These are phyloP conservation scores for Motacilla alba DNA, from an alignment of 2,113 vertebrate genomes.

Conservation along the genomic window DNA sequence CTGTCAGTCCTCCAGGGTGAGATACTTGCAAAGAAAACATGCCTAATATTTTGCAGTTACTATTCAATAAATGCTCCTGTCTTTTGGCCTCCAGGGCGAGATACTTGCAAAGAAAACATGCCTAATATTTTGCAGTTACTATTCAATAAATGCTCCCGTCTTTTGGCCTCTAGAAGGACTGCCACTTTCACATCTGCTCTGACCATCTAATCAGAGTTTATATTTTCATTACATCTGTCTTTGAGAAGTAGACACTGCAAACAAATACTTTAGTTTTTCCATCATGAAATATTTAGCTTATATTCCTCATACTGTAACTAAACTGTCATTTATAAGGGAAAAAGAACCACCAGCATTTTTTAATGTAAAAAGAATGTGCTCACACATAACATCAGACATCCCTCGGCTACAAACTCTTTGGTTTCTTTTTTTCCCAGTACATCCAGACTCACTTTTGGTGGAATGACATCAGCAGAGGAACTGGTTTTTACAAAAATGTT, in stretches of 20 bases:
- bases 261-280: background rate
- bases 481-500: background rate
- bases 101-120: slow-evolving; percentile 44
- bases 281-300: background rate
- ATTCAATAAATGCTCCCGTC: background rate
- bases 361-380: background rate
- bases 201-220: background rate
- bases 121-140: background rate
- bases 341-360: background rate
- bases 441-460: background rate
- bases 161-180: background rate
- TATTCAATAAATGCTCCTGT: background rate
- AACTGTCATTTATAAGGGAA: background rate
- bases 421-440: background rate
- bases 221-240: slow-evolving; percentile 24
- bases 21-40: slow-evolving; percentile 43
- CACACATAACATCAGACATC: background rate
- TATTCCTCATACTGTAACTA: background rate
- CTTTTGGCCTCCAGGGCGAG: background rate
- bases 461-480: background rate
- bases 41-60: background rate
- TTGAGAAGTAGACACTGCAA: background rate
- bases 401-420: background rate
- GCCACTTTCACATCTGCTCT: slow-evolving; percentile 1
- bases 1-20: slow-evolving; percentile 12